phyloP scores from a whole-genome alignment of 2,113 vertebrate genomes.

The Hiodon alosoides region DNA sequence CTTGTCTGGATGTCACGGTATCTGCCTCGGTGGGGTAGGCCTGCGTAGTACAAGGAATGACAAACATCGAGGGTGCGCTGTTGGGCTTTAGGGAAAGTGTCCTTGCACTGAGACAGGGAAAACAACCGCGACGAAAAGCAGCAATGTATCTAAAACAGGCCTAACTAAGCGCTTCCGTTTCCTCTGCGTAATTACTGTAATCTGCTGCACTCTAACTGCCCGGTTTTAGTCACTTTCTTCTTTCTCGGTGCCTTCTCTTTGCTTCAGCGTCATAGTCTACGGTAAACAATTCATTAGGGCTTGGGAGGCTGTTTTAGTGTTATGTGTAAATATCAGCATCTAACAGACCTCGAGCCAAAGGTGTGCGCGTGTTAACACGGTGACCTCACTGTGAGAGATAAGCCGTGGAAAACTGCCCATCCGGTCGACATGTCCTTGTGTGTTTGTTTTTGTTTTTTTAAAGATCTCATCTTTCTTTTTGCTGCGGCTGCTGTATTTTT shows the following conservation, averaged over 20 bases:
- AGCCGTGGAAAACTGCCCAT: neutral
- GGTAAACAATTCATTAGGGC: neutral
- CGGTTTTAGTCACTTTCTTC: neutral
- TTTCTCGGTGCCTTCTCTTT: neutral
- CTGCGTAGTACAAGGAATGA: too few species aligned
- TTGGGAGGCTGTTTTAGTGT: neutral
- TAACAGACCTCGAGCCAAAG: neutral
- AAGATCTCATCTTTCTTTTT: neutral
- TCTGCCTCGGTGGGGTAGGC: too few species aligned
- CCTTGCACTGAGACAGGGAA: too few species aligned
- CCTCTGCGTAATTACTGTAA: slow-evolving; percentile 3
- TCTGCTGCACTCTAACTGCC: neutral
- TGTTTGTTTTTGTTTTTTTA: neutral
- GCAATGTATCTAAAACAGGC: neutral
- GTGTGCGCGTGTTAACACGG: neutral
- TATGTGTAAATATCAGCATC: neutral
- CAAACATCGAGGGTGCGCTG: too few species aligned
- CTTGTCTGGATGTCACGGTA: too few species aligned
- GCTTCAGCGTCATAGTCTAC: neutral
- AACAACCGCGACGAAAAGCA: neutral
- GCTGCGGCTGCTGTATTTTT: neutral
- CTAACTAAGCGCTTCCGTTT: slow-evolving; percentile 3
- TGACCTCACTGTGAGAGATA: neutral
- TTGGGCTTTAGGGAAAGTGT: too few species aligned
- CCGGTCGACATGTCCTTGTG: neutral